Evolutionary conservation across 35 echinoderm and acorn worm genomes (phyloP), one percentile per base, ranked within the genome.

Genomic region (Holothuria glaberrima): DNA sequence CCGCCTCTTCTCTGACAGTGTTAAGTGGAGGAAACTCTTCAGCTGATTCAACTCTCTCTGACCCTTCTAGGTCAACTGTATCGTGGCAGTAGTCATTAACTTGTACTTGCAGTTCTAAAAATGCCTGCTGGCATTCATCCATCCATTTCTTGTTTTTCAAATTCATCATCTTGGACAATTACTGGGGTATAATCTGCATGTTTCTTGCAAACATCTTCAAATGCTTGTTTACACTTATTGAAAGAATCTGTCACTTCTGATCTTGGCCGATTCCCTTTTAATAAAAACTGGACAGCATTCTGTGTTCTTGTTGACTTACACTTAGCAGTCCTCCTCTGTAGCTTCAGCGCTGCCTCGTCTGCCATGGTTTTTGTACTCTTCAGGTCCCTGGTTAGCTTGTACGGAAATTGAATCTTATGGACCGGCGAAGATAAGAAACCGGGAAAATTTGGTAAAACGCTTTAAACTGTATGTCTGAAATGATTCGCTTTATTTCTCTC

Each of bases 51-150:
- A 16, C 4, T 46, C 44, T n/a, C 19, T 75, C 26, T 9, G 75
- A 18, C 21, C 21, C 56, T 32, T 30, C 82, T 63, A 30, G 28
- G 38, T 22, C 60, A 26, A 32, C 82, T 30, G 82, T 30, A 1
- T 20, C 21, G 20, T 86, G 9, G 63, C 83, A 86, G 59, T 86
- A 86, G 20, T 86, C 83, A 67, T 46, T 86, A 24, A 86, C 58
- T 68, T 64, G 14, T 46, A 86, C 33, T 25, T 65, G 65, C 13
- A 86, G 30, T 6, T 66, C 30, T 6, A 86, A 34, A 59, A 86
- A 86, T 0, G 59, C 82, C 60, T 86, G 56, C 58, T 86, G 82
- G 60, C 82, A 86, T 28, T 86, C n/a, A 22, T 86, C 58, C 26
- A 86, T 60, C 82, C 83, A 66, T 6, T 66, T 64, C 32, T 86